Evolutionary conservation across 2,113 vertebrate species (phyloP).

Genomic region (Polypterus senegalus): DNA sequence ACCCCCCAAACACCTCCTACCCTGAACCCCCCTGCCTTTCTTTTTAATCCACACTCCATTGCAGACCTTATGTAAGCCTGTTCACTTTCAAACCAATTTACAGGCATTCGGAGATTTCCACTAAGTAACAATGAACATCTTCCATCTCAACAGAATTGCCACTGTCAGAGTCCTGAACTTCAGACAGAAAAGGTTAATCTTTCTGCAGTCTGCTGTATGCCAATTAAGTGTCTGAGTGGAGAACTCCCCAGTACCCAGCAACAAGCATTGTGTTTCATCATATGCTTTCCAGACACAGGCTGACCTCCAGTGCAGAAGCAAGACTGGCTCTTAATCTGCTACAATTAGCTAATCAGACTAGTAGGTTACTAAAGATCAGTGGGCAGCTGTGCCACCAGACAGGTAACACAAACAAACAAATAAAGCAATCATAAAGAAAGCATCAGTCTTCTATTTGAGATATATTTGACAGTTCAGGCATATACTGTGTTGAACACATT

Average conservation of each 20-base stretch:
- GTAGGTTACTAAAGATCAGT: neutral
- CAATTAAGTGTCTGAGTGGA: conserved; percentile 1
- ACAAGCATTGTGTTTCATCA: neutral
- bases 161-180: conserved; percentile 3
- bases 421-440: neutral
- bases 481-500: no score
- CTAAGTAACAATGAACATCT: no score
- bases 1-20: no score
- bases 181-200: neutral
- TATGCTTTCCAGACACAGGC: neutral
- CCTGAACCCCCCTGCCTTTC: no score
- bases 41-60: no score
- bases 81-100: no score
- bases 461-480: no score
- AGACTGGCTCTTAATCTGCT: neutral
- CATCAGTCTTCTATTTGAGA: no score
- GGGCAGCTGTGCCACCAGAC: neutral
- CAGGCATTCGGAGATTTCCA: no score
- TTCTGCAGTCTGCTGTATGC: neutral
- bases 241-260: neutral
- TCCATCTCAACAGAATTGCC: neutral
- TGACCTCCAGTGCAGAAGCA: neutral
- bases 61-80: no score
- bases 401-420: neutral
- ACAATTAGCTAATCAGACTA: conserved; percentile 1